Evolutionary conservation across 2,113 vertebrate genomes (phyloP).

Genomic region (Plectropomus leopardus): DNA sequence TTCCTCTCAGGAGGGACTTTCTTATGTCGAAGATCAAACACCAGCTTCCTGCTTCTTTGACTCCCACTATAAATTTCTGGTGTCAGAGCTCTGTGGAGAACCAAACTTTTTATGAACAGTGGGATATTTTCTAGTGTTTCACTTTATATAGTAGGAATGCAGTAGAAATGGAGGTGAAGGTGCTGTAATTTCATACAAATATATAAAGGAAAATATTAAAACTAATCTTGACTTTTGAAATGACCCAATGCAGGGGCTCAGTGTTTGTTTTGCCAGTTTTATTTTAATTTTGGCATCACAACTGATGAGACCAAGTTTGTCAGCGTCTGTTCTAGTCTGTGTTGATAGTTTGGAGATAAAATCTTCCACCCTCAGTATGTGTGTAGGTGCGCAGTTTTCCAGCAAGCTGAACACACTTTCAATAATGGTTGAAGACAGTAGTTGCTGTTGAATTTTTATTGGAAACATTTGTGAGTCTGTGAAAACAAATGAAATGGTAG

Average conservation of each 20-base stretch:
- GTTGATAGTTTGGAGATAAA: background rate
- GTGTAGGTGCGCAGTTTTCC: background rate
- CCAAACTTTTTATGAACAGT: background rate
- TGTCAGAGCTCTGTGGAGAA: background rate
- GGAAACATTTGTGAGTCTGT: background rate
- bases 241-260: no score
- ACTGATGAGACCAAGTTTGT: no score
- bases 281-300: background rate
- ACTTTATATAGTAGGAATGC: background rate
- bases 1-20: background rate
- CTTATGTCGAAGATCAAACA: conserved; percentile 13
- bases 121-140: background rate
- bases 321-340: background rate
- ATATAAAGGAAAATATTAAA: background rate
- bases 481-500: background rate
- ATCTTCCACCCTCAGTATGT: background rate
- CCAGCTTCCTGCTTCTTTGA: background rate
- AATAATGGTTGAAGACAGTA: background rate
- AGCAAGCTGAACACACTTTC: background rate
- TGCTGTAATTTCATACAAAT: background rate
- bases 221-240: background rate
- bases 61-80: background rate
- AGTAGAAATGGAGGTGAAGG: background rate
- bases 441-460: background rate
- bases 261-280: background rate